Conservation (phyloP, 1,140 invertebrate species). For the Muscidifurax raptorellus region DNA sequence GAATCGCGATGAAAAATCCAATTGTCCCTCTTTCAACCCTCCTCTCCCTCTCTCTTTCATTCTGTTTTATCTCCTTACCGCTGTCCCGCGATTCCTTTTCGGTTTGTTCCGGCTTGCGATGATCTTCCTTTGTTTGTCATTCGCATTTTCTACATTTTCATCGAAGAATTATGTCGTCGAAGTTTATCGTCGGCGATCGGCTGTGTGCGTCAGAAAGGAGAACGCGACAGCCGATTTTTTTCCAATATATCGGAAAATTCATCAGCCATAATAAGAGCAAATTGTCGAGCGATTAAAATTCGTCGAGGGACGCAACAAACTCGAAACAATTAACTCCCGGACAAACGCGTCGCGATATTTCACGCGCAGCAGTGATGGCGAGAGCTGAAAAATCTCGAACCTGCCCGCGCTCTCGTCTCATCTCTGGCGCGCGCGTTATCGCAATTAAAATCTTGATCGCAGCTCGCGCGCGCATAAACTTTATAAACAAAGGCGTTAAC, state of each 20-base stretch:
- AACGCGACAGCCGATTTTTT: background rate
- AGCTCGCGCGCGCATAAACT: background rate
- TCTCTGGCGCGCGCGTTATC: background rate
- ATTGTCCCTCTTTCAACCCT: slow-evolving; percentile 34
- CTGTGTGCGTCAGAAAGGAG: no score
- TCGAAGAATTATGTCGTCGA: background rate
- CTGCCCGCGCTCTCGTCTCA: background rate
- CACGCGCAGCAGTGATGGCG: no score
- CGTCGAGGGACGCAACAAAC: background rate
- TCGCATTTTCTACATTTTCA: background rate
- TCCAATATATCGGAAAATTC: background rate
- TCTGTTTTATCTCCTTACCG: slow-evolving; percentile 31
- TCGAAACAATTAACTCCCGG: slow-evolving; percentile 2
- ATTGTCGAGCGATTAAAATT: slow-evolving; percentile 3
- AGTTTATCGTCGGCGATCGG: background rate
- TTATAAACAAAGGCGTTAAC: slow-evolving; percentile 44
- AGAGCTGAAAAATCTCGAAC: background rate
- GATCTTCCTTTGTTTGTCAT: background rate
- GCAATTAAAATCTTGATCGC: slow-evolving; percentile 36
- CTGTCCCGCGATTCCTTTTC: slow-evolving; percentile 20
- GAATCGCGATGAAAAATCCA: slow-evolving; percentile 53
- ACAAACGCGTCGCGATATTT: background rate
- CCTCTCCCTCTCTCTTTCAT: slow-evolving; percentile 6
- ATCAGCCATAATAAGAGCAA: background rate
- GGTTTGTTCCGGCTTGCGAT: background rate